Percentiles rank a stretch among this genome's conserved stretches.
phyloP scores from a whole-genome alignment of 2,888 invertebrate genomes.

The Coleophora deauratella region DNA sequence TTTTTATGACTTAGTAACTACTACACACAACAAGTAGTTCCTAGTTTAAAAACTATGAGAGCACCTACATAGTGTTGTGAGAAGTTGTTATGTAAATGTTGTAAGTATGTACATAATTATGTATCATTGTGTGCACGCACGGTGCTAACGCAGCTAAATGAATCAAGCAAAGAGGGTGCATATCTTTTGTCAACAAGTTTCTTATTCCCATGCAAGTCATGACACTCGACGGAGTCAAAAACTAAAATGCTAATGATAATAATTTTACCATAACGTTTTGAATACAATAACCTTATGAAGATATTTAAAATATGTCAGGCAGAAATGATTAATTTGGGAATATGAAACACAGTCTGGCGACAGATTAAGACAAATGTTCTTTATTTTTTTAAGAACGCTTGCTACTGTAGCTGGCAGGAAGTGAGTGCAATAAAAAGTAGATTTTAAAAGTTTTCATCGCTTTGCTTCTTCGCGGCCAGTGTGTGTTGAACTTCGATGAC shows the following conservation, averaged over 20 bases:
- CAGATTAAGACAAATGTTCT: constrained; percentile 1
- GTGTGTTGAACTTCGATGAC: constrained; percentile 23
- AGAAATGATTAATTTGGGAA: constrained; percentile 14
- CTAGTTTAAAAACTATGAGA: no score
- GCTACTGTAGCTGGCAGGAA: constrained; percentile 41
- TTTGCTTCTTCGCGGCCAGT: constrained; percentile 31
- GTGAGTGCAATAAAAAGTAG: constrained; percentile 51
- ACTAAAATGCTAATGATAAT: constrained; percentile 3
- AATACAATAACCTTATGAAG: not conserved
- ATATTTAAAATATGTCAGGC: constrained; percentile 7
- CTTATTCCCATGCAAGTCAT: no score
- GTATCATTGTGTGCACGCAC: no score
- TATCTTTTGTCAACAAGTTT: no score
- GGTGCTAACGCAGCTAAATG: no score
- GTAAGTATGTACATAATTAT: no score
- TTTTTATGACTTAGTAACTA: no score
- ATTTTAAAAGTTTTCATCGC: constrained; percentile 52
- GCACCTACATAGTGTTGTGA: no score
- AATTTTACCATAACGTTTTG: not conserved
- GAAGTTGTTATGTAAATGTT: no score
- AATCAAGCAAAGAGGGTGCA: no score
- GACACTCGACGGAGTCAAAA: no score
- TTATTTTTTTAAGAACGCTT: constrained; percentile 22
- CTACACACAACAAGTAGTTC: no score
- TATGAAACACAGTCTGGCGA: constrained; percentile 13